Percentiles rank a stretch among this genome's conserved stretches.
Conservation (phyloP, 2,888 invertebrate species). For the Cataglyphis altisquamis region DNA sequence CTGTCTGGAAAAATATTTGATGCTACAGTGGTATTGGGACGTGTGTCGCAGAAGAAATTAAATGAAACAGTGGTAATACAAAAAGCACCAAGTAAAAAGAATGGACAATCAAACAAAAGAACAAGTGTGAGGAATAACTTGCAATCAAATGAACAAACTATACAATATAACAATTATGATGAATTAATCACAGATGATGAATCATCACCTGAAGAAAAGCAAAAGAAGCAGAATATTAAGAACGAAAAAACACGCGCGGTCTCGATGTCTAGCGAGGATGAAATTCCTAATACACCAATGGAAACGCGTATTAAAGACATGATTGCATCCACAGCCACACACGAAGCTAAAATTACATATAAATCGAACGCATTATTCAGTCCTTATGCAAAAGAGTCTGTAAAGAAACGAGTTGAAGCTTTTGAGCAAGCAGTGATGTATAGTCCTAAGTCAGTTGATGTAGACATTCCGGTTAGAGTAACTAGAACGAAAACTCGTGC, state of each 20-base stretch:
- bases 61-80: conserved; percentile 80
- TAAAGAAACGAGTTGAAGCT: conserved; percentile 88
- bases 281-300: conserved; percentile 74
- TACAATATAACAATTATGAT: conserved; percentile 61
- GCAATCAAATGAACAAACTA: conserved; percentile 57
- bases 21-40: conserved; percentile 80
- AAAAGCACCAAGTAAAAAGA: conserved; percentile 35
- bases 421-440: conserved; percentile 87
- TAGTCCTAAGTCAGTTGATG: conserved; percentile 76
- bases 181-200: conserved; percentile 83
- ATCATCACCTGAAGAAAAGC: conserved; percentile 79
- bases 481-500: conserved; percentile 89
- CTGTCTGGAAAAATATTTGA: conserved; percentile 77
- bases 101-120: background rate
- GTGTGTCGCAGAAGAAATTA: conserved; percentile 63
- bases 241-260: conserved; percentile 61
- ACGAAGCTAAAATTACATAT: conserved; percentile 76
- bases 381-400: conserved; percentile 88
- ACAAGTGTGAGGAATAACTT: conserved; percentile 37
- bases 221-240: conserved; percentile 49
- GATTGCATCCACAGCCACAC: conserved; percentile 25
- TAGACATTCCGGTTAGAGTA: conserved; percentile 84
- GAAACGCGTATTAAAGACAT: conserved; percentile 11
- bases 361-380: conserved; percentile 86
- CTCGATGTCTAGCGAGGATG: conserved; percentile 76